Evolutionary conservation across 2,797 vertebrate species (phyloP), one percentile per base, ranked within the genome.

Genomic region (Muscicapa comitata): DNA sequence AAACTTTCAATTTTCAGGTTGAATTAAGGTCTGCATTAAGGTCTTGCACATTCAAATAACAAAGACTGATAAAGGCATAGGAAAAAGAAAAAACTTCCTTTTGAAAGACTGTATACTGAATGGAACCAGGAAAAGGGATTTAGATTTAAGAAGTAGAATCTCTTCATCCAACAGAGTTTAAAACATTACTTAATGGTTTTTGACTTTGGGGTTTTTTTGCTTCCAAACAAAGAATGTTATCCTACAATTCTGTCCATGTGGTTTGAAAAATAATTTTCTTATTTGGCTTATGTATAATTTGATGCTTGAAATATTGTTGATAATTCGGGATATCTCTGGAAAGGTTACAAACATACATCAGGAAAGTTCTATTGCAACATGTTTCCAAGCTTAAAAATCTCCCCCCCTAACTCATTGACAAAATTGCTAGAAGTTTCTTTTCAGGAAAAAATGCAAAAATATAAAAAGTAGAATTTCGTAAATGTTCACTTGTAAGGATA

Each of bases 131-230:
- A 28, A 53, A 88, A 63, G 3, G 2, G 10, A 72, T 58, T 92
- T 57, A 13, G 10, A 28, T 55, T 43, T 68, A 54, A 70, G 38
- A 88, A 78, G 51, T 29, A 2, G 35, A 75, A 35, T 4, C 2
- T 10, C 5, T 42, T 78, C 17, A 50, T 2, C 5, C 55, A 88
- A 66, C 6, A 57, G 7, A 14, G 47, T 47, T 77, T 62, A 31
- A 73, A 28, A 3, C 38, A 24, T 61, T 73, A 47, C 5, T 35
- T 45, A 68, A 33, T 28, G 3, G 3, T 29, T 77, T 65, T 67
- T 70, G 7, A 45, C 3, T 9, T 68, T 25, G 9, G 6, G 8
- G 0, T 6, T 54, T 6, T 6, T 47, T 45, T 42, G 4, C 43
- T 51, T 17, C 14, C 9, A 57, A 37, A 37, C 8, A 78, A 59